Evolutionary conservation across 2,113 vertebrate genomes (phyloP), one percentile per base, ranked within the genome.

Genomic region (Paradoxurus hermaphroditus): DNA sequence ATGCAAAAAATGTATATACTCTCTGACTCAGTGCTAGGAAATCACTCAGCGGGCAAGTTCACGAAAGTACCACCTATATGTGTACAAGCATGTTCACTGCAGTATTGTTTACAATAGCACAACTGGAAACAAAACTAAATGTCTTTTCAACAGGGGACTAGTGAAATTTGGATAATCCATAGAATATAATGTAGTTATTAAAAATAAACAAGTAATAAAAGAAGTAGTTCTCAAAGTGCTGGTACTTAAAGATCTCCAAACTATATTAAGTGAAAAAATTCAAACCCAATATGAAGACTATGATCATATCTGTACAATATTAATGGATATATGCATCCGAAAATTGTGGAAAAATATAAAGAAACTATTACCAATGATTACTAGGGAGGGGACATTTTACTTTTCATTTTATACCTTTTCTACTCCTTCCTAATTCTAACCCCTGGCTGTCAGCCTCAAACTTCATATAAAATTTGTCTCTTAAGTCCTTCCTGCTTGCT

Each of bases 171-270:
- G 53, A 86, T 65, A 92, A 90, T 23, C 46, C 15, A 75, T 7
- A 84, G 19, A 95, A 62, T 85, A 89, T 62, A 92, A 86, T 34
- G 39, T 49, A 44, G 51, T 81, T 95, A 68, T 77, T 53, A 90
- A 96, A 93, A 97, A 86, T 63, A 92, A 68, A 86, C 46, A 68
- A 91, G 91, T 19, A 91, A 56, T 72, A 65, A 44, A 65, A 91
- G 41, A 67, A 13, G 59, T 63, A 90, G 21, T 63, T 78, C 73
- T 93, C 19, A 91, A 96, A 94, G 23, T 89, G 25, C 15, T 49
- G n/a, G 36, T 86, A 53, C 39, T 88, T 39, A 90, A 92, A 86
- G 31, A 34, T 36, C 27, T 82, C 27, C 44, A 86, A 86, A 49
- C 16, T 91, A 65, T 19, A 82, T 65, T 84, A 83, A 79, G 44